Conservation (phyloP, 1,140 invertebrate genomes). For the Lepidurus apus region DNA sequence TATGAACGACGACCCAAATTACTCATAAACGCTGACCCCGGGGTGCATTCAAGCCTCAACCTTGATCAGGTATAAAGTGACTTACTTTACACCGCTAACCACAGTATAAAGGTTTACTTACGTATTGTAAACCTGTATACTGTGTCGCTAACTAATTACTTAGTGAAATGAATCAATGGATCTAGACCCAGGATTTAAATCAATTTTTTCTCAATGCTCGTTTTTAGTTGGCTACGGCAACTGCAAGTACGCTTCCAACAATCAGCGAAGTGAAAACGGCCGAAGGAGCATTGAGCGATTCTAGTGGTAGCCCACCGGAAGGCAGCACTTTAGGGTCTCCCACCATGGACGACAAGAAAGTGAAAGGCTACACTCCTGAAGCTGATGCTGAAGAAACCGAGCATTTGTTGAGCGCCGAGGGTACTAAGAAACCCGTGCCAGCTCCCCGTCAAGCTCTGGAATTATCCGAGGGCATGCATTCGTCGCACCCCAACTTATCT, state of each 20-base stretch:
- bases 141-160: conserved; percentile 52
- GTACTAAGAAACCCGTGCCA: not conserved
- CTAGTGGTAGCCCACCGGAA: conserved; percentile 31
- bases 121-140: too few species aligned
- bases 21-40: conserved; percentile 79
- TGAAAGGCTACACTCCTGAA: conserved; percentile 25
- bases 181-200: not conserved
- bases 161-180: conserved; percentile 45
- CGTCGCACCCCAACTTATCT: conserved; percentile 1
- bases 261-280: conserved; percentile 62
- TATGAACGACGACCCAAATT: conserved; percentile 80
- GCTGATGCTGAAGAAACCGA: conserved; percentile 32
- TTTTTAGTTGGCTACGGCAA: conserved; percentile 31
- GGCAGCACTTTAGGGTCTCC: conserved; percentile 33
- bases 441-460: conserved; percentile 2
- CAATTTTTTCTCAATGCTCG: conserved; percentile 30
- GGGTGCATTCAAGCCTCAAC: conserved; percentile 85
- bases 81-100: not conserved
- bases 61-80: conserved; percentile 53
- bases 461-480: not conserved
- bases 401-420: not conserved
- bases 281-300: conserved; percentile 50
- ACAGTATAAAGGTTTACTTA: not conserved
- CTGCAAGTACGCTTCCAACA: conserved; percentile 58
- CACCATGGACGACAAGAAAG: conserved; percentile 30